These are phyloP conservation scores for Heliconius nattereri DNA, from an alignment of 1,140 invertebrate species.

Conservation along the genomic window DNA sequence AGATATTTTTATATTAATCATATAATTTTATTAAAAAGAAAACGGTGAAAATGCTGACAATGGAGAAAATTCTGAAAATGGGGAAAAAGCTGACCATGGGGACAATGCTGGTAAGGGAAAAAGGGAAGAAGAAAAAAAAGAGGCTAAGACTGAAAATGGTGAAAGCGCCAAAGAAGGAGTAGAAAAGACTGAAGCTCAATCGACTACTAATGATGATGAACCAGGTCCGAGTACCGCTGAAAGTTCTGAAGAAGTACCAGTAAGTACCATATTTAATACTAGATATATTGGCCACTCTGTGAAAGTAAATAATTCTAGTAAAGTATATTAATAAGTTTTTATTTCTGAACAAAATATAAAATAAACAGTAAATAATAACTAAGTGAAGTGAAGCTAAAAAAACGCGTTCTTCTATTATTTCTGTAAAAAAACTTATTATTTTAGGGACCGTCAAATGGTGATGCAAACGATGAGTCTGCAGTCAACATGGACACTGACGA, in stretches of 20 bases:
- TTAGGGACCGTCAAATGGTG: conserved; percentile 69
- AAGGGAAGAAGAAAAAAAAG: conserved; percentile 47
- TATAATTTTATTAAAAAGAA: not conserved
- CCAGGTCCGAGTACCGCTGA: conserved; percentile 48
- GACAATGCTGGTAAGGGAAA: conserved; percentile 57
- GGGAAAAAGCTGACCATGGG: not conserved
- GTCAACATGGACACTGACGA: conserved; percentile 81
- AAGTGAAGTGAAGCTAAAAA: too few relatives aligned
- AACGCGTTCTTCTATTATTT: too few relatives aligned
- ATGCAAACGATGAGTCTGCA: conserved; percentile 66
- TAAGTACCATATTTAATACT: conserved; percentile 37
- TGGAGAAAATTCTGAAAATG: conserved; percentile 35
- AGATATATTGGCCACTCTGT: too few relatives aligned
- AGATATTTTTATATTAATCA: too few relatives aligned
- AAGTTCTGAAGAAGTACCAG: conserved; percentile 53
- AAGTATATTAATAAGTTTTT: too few relatives aligned
- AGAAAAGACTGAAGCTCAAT: conserved; percentile 57
- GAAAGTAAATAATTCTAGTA: too few relatives aligned
- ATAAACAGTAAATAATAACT: too few relatives aligned
- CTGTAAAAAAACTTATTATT: not conserved
- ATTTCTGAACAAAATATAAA: too few relatives aligned
- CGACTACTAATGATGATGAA: conserved; percentile 58
- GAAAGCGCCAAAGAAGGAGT: conserved; percentile 51
- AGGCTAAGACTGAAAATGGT: conserved; percentile 58
- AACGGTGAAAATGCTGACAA: not conserved